Evolutionary conservation across 2,888 invertebrate species (phyloP).

Genomic region (Nomada fabriciana): DNA sequence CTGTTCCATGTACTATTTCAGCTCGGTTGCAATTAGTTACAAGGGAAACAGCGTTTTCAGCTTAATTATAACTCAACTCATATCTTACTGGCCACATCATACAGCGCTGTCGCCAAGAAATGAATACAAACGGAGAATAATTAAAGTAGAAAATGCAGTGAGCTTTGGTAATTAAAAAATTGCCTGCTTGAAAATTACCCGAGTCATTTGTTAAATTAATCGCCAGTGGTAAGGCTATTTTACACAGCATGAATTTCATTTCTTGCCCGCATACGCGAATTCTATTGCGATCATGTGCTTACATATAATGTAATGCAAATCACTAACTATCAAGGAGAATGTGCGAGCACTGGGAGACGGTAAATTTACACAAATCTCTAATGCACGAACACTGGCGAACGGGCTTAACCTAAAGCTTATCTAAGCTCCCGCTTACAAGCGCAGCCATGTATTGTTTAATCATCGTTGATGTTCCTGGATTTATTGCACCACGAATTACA

Average conservation of each 20-base stretch:
- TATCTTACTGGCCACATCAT: no score
- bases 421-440: constrained; percentile 68
- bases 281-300: constrained; percentile 7
- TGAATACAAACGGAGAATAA: no score
- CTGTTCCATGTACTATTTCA: no score
- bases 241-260: not conserved
- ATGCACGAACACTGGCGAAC: constrained; percentile 57
- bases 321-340: constrained; percentile 53
- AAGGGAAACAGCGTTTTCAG: no score
- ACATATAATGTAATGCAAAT: constrained; percentile 44
- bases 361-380: constrained; percentile 65
- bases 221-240: no score
- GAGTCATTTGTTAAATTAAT: no score
- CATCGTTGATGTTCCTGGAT: constrained; percentile 64
- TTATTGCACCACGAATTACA: constrained; percentile 54
- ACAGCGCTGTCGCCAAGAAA: no score
- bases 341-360: constrained; percentile 57
- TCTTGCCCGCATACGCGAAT: not conserved
- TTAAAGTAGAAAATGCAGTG: no score
- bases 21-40: no score
- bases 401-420: constrained; percentile 67
- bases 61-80: no score
- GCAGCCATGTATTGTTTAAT: constrained; percentile 68
- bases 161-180: no score
- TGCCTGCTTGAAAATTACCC: no score